Evolutionary conservation across 2,113 vertebrate species (phyloP).

Genomic region (Eudorcas thomsonii): DNA sequence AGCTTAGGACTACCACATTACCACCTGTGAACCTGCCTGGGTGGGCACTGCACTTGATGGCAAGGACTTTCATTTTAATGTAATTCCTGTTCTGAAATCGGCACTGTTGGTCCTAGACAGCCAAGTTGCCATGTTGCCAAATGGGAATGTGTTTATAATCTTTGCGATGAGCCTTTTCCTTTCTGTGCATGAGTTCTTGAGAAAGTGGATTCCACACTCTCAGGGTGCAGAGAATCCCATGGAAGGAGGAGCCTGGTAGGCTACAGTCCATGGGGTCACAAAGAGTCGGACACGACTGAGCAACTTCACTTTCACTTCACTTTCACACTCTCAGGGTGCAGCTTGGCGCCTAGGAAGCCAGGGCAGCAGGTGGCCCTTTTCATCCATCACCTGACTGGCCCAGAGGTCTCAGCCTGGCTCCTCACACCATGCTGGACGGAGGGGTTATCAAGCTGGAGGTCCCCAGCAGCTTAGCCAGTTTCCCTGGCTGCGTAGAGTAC

Average conservation of each 20-base stretch:
- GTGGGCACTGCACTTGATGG: accelerated
- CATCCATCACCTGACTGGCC: not conserved
- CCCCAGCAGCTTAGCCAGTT: not conserved
- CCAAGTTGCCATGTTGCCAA: not conserved
- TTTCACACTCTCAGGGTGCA: not conserved
- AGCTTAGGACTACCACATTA: not conserved
- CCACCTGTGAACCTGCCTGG: not conserved
- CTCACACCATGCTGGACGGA: not conserved
- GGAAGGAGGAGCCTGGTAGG: no score
- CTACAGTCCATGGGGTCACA: no score
- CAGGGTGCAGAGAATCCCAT: not conserved
- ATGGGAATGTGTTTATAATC: not conserved
- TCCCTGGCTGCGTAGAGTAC: not conserved
- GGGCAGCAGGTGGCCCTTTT: no score
- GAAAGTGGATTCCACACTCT: not conserved
- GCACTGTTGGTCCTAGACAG: not conserved
- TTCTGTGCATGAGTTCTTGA: not conserved
- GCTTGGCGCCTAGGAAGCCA: no score
- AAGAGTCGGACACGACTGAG: no score
- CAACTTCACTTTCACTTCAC: not conserved
- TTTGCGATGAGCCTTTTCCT: not conserved
- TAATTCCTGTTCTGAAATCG: not conserved
- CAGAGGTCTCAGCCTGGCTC: not conserved
- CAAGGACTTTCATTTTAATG: not conserved
- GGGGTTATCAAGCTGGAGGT: not conserved